Evolutionary conservation across 2,888 invertebrate genomes (phyloP).

Genomic region (Scaptomyza tumidula): DNA sequence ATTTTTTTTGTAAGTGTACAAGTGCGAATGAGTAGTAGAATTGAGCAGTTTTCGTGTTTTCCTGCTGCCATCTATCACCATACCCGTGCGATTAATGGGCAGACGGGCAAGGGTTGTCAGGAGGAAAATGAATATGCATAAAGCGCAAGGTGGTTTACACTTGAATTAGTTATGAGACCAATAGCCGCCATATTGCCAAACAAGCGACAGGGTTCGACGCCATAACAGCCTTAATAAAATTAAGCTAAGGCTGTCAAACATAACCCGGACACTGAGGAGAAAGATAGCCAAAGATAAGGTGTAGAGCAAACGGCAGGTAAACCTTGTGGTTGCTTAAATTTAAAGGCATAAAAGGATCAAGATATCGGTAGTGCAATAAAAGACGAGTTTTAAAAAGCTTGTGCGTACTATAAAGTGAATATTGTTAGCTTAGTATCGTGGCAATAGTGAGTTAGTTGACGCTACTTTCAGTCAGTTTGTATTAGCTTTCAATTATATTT

Average conservation of each 20-base stretch:
- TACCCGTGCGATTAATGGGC: background rate
- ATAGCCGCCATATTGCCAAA: constrained; percentile 46
- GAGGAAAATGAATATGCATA: constrained; percentile 63
- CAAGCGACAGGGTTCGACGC: constrained; percentile 9
- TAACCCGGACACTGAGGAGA: constrained; percentile 12
- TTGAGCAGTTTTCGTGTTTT: background rate
- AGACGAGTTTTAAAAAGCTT: no score
- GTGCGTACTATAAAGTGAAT: no score
- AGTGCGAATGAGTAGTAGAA: no score
- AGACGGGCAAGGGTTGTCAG: constrained; percentile 10
- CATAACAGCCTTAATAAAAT: constrained; percentile 61
- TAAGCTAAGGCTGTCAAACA: constrained; percentile 43
- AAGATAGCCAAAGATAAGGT: background rate
- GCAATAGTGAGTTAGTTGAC: background rate
- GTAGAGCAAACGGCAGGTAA: background rate
- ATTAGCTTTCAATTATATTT: no score
- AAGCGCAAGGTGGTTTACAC: constrained; percentile 55
- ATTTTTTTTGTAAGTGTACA: no score
- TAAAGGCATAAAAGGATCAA: background rate
- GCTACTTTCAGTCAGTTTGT: no score
- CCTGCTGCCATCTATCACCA: background rate
- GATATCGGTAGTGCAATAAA: no score
- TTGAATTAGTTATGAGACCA: constrained; percentile 66
- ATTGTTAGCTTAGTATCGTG: background rate
- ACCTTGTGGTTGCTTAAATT: background rate